Evolutionary conservation across 2,797 vertebrate species (phyloP).

Genomic region (Mionectes olivaceus): DNA sequence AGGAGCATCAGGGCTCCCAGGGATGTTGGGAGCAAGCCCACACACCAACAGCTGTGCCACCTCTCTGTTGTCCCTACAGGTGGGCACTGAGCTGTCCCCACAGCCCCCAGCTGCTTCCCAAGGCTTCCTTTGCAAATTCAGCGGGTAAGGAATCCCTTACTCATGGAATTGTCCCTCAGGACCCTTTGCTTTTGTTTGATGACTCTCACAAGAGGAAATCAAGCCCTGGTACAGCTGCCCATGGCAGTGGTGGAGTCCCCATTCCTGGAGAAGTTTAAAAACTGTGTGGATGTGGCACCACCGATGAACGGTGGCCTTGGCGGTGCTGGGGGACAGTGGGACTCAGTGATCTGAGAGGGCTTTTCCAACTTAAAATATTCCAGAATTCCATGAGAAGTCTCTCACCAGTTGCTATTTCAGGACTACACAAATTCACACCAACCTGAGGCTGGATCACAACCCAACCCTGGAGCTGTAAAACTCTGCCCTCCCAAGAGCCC

Average conservation of each 20-base stretch:
- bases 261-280: too few relatives aligned
- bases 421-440: neutral
- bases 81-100: neutral
- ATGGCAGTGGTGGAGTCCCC: neutral
- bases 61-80: neutral
- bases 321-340: neutral
- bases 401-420: neutral
- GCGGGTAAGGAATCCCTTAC: neutral
- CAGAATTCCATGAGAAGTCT: neutral
- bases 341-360: accelerated
- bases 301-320: neutral
- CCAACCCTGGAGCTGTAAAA: neutral
- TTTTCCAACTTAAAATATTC: neutral
- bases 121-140: neutral
- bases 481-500: neutral
- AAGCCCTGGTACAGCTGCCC: neutral
- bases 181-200: neutral
- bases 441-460: neutral
- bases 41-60: neutral
- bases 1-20: neutral
- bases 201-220: neutral
- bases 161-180: neutral
- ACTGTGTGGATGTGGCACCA: accelerated
- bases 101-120: accelerated
- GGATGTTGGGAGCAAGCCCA: accelerated